Conservation (phyloP, 1,140 invertebrate genomes). For the Neodiprion pinetum region DNA sequence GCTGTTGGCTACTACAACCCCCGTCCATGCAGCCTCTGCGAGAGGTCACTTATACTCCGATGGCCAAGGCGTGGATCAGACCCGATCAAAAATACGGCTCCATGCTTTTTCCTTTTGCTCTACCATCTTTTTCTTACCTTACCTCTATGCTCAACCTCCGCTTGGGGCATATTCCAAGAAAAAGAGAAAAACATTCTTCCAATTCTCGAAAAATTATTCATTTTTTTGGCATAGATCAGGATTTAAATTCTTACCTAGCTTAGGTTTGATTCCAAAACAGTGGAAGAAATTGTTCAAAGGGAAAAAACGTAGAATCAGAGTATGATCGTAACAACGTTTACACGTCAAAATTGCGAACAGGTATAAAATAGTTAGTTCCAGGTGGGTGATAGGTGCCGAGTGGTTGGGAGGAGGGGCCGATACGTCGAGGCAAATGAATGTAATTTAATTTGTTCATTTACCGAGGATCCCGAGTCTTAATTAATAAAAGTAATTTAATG, state of each 20-base stretch:
- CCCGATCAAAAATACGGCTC: too few relatives aligned
- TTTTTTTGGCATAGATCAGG: too few relatives aligned
- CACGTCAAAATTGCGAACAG: neutral
- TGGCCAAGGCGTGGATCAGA: too few relatives aligned
- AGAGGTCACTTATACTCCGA: constrained; percentile 41
- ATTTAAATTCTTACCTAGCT: neutral
- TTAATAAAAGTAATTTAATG: constrained; percentile 57
- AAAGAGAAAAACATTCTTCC: too few relatives aligned
- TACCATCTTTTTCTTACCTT: too few relatives aligned
- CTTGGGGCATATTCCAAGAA: too few relatives aligned
- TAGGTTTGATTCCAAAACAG: constrained; percentile 20
- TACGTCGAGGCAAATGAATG: constrained; percentile 35
- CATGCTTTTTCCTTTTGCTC: too few relatives aligned
- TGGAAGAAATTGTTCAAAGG: constrained; percentile 9
- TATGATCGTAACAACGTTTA: neutral
- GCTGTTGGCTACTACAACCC: constrained; percentile 39
- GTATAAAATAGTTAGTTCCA: neutral
- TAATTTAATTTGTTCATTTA: constrained; percentile 53
- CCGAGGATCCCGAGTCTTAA: constrained; percentile 38
- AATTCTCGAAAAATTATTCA: too few relatives aligned
- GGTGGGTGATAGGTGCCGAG: too few relatives aligned
- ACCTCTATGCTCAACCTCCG: too few relatives aligned
- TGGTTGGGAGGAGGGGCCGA: constrained; percentile 6
- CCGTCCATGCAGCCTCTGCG: constrained; percentile 33
- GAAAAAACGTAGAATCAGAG: constrained; percentile 1